These are phyloP conservation scores for Phocides pigmalion DNA, from an alignment of 1,140 invertebrate species.

Conservation along the genomic window DNA sequence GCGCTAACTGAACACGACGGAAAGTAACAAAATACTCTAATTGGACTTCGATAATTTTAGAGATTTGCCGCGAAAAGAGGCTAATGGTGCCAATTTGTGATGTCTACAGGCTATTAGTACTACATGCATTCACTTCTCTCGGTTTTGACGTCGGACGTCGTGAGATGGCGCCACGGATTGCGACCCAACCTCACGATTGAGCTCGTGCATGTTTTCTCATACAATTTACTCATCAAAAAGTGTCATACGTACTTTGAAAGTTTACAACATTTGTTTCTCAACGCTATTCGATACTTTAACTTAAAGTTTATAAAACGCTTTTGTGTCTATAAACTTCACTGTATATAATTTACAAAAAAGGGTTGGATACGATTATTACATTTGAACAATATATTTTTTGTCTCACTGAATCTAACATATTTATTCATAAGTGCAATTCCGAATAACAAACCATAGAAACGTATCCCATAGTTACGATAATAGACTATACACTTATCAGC, in stretches of 20 bases:
- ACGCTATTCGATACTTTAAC: background rate
- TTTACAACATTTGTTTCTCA: background rate
- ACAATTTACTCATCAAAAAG: conserved; percentile 44
- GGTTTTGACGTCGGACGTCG: conserved; percentile 65
- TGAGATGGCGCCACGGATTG: conserved; percentile 71
- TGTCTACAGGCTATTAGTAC: conserved; percentile 55
- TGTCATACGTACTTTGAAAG: conserved; percentile 17
- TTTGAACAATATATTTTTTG: conserved; percentile 17
- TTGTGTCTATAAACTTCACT: background rate
- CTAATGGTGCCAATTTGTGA: conserved; percentile 64
- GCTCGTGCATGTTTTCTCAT: conserved; percentile 31
- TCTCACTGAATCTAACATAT: conserved; percentile 24
- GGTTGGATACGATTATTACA: background rate
- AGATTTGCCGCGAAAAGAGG: conserved; percentile 54
- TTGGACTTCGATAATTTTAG: conserved; percentile 49
- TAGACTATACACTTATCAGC: conserved; percentile 65
- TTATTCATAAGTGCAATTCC: conserved; percentile 24
- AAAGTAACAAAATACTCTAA: conserved; percentile 51
- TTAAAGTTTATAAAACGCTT: conserved; percentile 5
- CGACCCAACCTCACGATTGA: conserved; percentile 54
- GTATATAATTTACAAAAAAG: background rate
- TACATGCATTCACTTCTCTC: conserved; percentile 56
- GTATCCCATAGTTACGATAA: conserved; percentile 67
- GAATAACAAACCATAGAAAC: conserved; percentile 41
- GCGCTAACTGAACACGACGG: conserved; percentile 32